A percentile compares a stretch with the other conserved stretches of the same genome.
phyloP scores from a whole-genome alignment of 2,888 invertebrate species.

The Congeria kusceri region DNA sequence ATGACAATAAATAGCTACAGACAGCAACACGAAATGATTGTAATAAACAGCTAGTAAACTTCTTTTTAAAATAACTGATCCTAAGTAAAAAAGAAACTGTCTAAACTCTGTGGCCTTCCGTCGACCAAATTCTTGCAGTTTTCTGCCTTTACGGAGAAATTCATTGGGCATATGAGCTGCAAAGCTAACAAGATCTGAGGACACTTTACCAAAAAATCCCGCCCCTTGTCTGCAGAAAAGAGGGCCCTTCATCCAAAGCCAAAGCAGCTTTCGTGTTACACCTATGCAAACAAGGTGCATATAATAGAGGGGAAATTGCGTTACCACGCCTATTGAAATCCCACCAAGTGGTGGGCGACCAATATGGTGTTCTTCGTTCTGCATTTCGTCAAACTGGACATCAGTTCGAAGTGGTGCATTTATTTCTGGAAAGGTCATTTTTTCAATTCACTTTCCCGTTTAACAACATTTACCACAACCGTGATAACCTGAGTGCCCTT shows the following conservation, averaged over 20 bases:
- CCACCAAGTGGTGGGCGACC: constrained; percentile 55
- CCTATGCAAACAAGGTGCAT: constrained; percentile 81
- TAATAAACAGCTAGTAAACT: constrained; percentile 48
- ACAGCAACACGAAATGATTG: constrained; percentile 47
- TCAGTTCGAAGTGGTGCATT: constrained; percentile 53
- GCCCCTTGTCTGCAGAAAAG: constrained; percentile 19
- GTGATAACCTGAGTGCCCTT: constrained; percentile 75
- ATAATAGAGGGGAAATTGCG: constrained; percentile 76
- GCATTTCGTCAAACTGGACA: constrained; percentile 58
- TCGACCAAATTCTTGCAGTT: constrained; percentile 61
- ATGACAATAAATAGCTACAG: constrained; percentile 64
- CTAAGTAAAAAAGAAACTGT: constrained; percentile 72
- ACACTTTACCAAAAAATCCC: constrained; percentile 20
- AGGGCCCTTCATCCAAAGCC: constrained; percentile 66
- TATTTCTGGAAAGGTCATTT: constrained; percentile 51
- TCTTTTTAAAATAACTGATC: constrained; percentile 67
- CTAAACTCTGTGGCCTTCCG: constrained; percentile 79
- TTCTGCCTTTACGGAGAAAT: constrained; percentile 72
- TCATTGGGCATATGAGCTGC: constrained; percentile 55
- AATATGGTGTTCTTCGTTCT: constrained; percentile 61
- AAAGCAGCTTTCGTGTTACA: constrained; percentile 65
- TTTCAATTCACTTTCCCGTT: constrained; percentile 44
- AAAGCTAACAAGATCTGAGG: constrained; percentile 17
- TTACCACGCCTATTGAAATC: constrained; percentile 62
- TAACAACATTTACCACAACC: constrained; percentile 76